Evolutionary conservation across 2,113 vertebrate genomes (phyloP), one percentile per base, ranked within the genome.

Genomic region (Rhabdomys dilectus): DNA sequence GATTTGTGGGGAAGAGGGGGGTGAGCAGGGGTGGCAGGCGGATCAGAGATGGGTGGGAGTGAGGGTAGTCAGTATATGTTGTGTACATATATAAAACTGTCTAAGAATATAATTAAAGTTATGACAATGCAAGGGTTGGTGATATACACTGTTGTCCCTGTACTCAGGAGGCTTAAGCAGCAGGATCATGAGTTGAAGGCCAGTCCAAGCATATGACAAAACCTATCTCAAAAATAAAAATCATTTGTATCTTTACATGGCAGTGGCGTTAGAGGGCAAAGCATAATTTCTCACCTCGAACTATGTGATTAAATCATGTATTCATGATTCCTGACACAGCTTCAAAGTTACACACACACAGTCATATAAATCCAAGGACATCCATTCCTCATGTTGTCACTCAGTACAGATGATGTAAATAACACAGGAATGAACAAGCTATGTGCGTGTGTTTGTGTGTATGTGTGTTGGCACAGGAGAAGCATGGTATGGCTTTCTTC

Each of bases 181-280:
- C 36, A 84, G 81, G 42, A 42, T 42, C 56, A 31, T 17, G 81
- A 85, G 58, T 62, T 64, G 26, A 62, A 64, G 26, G 24, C 39
- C 60, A 72, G 85, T 34, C 45, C 72, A 34, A 88, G 66, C 42
- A 51, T 31, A 86, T 13, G 66, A 66, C 9, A 5, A 86, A 12
- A 51, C 21, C 45, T n/a, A 72, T 15, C 45, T 72, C 34, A 88
- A 88, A 70, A 53, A 53, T 70, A 64, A 66, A 60, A 22, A 56
- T 29, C 68, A 16, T 26, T 85, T 89, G 48, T 95, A 90, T 62
- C 86, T 91, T 77, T 94, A 42, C 19, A 91, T 76, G 72, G 73
- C 26, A 53, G n/a, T 88, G 2, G 15, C 75, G 87, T 93, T 73
- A 91, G 45, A 91, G n/a, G 62, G 34, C 72, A 94, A 91, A 31